These are phyloP conservation scores for Genyomyrus donnyi DNA, from an alignment of 2,113 vertebrate genomes.

Conservation along the genomic window DNA sequence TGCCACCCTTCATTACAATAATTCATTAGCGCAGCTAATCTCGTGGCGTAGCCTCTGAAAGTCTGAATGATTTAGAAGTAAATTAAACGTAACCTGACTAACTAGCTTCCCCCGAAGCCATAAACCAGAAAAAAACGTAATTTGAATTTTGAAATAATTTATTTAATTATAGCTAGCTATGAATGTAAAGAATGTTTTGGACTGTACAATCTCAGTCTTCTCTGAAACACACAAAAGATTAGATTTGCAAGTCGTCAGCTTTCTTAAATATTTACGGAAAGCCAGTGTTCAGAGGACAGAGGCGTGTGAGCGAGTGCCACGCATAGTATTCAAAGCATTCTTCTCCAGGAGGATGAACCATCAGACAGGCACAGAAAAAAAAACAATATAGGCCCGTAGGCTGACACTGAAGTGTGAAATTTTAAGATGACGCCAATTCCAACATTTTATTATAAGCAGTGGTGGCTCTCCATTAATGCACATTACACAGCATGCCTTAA, in stretches of 20 bases:
- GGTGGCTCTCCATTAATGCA: neutral
- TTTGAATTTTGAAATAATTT: neutral
- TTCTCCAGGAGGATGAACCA: neutral
- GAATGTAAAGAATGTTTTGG: neutral
- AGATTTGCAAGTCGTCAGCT: neutral
- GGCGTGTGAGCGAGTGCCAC: neutral
- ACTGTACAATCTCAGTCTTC: neutral
- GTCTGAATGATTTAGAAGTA: neutral
- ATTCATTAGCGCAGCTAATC: neutral
- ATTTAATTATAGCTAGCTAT: neutral
- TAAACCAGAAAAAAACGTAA: neutral
- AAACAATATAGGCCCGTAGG: neutral
- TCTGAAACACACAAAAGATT: neutral
- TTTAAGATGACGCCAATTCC: neutral
- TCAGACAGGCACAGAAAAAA: neutral
- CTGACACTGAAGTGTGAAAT: neutral
- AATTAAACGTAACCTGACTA: neutral
- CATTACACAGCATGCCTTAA: neutral
- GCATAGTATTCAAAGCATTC: neutral
- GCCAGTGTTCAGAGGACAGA: neutral
- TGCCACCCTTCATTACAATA: neutral
- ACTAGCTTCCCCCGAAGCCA: neutral
- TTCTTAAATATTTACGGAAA: neutral
- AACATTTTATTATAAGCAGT: neutral
- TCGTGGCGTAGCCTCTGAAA: neutral